A percentile compares a stretch with the other conserved stretches of the same genome.
Conservation (phyloP, 1,140 invertebrate species). For the Diorhabda carinulata region DNA sequence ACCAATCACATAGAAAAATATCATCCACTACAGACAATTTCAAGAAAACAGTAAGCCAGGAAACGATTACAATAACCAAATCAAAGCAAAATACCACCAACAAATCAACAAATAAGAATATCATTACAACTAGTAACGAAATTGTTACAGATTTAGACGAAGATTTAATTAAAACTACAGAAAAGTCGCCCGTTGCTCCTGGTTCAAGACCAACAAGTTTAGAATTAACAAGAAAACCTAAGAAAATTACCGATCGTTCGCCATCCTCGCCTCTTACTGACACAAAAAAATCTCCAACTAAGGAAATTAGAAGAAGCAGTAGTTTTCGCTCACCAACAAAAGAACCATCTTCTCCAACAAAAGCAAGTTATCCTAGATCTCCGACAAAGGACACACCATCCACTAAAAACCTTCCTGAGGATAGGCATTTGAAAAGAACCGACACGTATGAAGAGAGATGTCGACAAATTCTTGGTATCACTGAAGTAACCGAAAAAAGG, state of each 20-base stretch:
- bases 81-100: slow-evolving; percentile 8
- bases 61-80: slow-evolving; percentile 12
- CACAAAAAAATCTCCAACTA: slow-evolving; percentile 29
- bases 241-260: slow-evolving; percentile 32
- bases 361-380: slow-evolving; percentile 19
- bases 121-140: slow-evolving; percentile 30
- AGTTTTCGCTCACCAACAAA: slow-evolving; percentile 25
- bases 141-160: slow-evolving; percentile 36
- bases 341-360: slow-evolving; percentile 13
- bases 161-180: slow-evolving; percentile 20
- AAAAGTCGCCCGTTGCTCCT: slow-evolving; percentile 11
- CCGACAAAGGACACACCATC: not conserved
- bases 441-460: slow-evolving; percentile 70
- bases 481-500: slow-evolving; percentile 40
- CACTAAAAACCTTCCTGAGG: slow-evolving; percentile 20
- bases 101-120: slow-evolving; percentile 19
- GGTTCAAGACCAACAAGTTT: slow-evolving; percentile 25
- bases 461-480: slow-evolving; percentile 60
- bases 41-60: slow-evolving; percentile 8
- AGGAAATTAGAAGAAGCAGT: slow-evolving; percentile 23
- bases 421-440: slow-evolving; percentile 52
- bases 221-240: slow-evolving; percentile 31
- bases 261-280: slow-evolving; percentile 31
- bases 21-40: not conserved
- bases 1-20: slow-evolving; percentile 18